Base-by-base conservation (phyloP, 30 jellyfish, hydroid and myxozoan genomes). In the Hydractinia echinata region DNA sequence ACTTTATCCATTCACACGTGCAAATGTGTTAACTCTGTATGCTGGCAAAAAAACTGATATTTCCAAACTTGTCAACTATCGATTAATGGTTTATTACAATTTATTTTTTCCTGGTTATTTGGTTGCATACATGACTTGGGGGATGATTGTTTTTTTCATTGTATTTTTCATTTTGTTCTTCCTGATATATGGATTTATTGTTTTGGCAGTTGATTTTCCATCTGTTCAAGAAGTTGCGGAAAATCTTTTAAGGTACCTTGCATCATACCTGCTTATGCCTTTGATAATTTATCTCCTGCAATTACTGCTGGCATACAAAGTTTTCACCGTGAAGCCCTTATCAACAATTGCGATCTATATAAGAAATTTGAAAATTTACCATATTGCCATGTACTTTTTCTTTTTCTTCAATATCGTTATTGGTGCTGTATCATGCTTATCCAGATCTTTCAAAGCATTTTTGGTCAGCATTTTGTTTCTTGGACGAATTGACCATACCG, bases 101-200 rank as follows among this genome's bases (percentile, higher is more conserved):
- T 20, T 71, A 15, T 20, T 52, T 0, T 71, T 71, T 52, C 69
- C 81, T 9, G 81, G 81, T 71, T 71, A 71, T 71, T 71, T 71
- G 60, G 60, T 71, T 30, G 55, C 81, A 6, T 71, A 71, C 81
- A 71, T 71, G 81, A 71, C 61, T 1, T 71, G 81, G 81, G 81
- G 81, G n/a, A 50, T 71, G 30, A 52, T 71, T 9, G 53, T 4
- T 8, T 71, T 71, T 50, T 71, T 71, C 51, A 58, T 50, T 20
- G 67, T 20, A 8, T 5, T 50, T 6, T 13, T 71, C 4, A 8
- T 71, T 48, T 8, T 71, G 13, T 15, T 71, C n/a, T 71, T n/a
- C 81, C 53, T 71, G 30, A 7, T 71, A n/a, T 71, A 71, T 71
- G 81, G 55, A 19, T 48, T 48, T 9, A 71, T 71, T 50, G 10